Evolutionary conservation across 53 echinoderm and acorn worm species (phyloP), one percentile per base, ranked within the genome.

Genomic region (Temnopleurus reevesii): DNA sequence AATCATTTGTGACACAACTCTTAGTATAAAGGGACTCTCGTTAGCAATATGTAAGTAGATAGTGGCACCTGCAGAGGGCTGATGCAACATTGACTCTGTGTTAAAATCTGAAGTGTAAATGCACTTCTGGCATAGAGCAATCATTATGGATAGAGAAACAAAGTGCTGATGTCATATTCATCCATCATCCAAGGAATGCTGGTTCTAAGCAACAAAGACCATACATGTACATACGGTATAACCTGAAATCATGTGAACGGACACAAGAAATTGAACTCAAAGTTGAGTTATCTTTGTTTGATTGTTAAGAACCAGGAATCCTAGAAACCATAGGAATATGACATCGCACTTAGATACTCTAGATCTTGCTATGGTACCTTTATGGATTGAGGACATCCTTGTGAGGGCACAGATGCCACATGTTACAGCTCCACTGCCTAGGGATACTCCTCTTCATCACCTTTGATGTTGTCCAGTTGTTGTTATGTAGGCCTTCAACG

Each of bases 381-480:
- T 9, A 66, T 41, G 4, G 38, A 38, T 66, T 41, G 36, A 66
- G 27, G 46, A 28, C 54, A 10, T 66, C 87, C 49, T 65, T 87
- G 66, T 29, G 87, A 33, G 47, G 64, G 49, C 79, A 79, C 18
- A 79, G 79, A 49, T 79, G 79, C 79, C 87, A 81, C 55, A 81
- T 81, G 83, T 66, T 57, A 44, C 83, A 66, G 38, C 83, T 81
- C 92, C 92, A 92, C 4, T 81, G 92, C 46, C 89, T 89, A 23
- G 89, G 82, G 76, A 92, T 92, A 26, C 89, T 81, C 12, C 49
- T 64, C 35, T 65, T 89, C 41, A 53, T 66, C 12, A 89, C 81
- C 43, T 89, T 54, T 46, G 95, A 91, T 61, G 93, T 92, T 4
- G 91, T 92, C 97, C 97, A 97, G 76, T 93, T 94, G 91, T 97